These are phyloP conservation scores for Oxycera nigricornis DNA, from an alignment of 2,888 invertebrate genomes.

Conservation along the genomic window DNA sequence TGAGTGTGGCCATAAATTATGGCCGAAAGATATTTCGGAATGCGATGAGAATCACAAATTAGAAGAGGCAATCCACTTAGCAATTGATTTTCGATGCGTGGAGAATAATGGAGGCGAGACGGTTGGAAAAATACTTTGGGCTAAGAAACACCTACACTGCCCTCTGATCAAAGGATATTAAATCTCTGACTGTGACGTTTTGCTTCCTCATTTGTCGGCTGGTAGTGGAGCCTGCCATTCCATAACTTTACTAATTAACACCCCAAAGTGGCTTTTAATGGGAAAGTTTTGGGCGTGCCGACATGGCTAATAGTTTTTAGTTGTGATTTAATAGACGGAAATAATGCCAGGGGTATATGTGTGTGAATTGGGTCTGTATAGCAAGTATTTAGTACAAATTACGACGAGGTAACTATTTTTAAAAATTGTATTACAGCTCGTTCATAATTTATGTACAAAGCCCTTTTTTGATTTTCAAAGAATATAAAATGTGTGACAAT, in stretches of 20 bases:
- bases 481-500: too few species aligned
- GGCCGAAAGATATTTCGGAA: conserved; percentile 22
- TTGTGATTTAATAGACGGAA: conserved; percentile 1
- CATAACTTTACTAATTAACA: conserved; percentile 11
- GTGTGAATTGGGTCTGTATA: too few species aligned
- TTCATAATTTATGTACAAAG: too few species aligned
- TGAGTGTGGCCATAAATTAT: conserved; percentile 37
- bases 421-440: too few species aligned
- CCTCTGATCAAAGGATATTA: background rate
- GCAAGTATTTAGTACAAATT: too few species aligned
- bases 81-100: conserved; percentile 26
- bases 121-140: background rate
- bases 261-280: background rate
- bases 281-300: background rate
- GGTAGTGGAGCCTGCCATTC: background rate
- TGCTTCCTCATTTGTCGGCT: background rate
- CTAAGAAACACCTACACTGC: background rate
- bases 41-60: conserved; percentile 37
- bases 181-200: background rate
- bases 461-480: too few species aligned
- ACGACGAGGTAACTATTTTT: too few species aligned
- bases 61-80: background rate
- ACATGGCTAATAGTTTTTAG: background rate
- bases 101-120: background rate
- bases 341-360: too few species aligned